Conservation (phyloP, 2,888 invertebrate genomes). For the Aplocera efformata region DNA sequence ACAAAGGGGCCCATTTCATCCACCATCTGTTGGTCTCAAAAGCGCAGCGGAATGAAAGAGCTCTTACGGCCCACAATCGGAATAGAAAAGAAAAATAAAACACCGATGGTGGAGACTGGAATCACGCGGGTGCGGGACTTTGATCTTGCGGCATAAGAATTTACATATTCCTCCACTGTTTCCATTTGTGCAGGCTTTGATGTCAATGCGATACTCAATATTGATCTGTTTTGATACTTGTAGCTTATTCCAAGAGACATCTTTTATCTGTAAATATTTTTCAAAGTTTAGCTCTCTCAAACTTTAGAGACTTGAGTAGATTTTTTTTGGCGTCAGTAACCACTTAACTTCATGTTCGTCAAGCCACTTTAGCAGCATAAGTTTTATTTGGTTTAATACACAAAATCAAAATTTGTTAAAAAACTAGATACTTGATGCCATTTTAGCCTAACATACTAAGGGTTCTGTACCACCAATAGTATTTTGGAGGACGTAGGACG, state of each 20-base stretch:
- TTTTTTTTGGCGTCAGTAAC: too few species aligned
- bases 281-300: too few species aligned
- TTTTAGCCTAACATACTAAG: too few species aligned
- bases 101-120: slow-evolving; percentile 35
- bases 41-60: slow-evolving; percentile 40
- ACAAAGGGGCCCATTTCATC: slow-evolving; percentile 26
- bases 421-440: too few species aligned
- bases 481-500: too few species aligned
- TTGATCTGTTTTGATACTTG: slow-evolving; percentile 39
- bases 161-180: slow-evolving; percentile 68
- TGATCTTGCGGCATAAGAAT: slow-evolving; percentile 74
- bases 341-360: too few species aligned
- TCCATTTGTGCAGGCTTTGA: slow-evolving; percentile 70
- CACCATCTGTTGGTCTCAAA: slow-evolving; percentile 36
- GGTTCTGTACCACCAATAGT: too few species aligned
- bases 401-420: too few species aligned
- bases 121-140: slow-evolving; percentile 49
- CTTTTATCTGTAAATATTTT: too few species aligned
- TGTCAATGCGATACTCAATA: slow-evolving; percentile 52
- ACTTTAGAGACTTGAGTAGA: too few species aligned
- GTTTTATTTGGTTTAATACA: too few species aligned
- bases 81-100: slow-evolving; percentile 41
- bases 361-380: too few species aligned
- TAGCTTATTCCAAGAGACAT: neutral
- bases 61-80: slow-evolving; percentile 24